Conservation (phyloP, 2,113 vertebrate genomes). For the Phoenicopterus ruber region DNA sequence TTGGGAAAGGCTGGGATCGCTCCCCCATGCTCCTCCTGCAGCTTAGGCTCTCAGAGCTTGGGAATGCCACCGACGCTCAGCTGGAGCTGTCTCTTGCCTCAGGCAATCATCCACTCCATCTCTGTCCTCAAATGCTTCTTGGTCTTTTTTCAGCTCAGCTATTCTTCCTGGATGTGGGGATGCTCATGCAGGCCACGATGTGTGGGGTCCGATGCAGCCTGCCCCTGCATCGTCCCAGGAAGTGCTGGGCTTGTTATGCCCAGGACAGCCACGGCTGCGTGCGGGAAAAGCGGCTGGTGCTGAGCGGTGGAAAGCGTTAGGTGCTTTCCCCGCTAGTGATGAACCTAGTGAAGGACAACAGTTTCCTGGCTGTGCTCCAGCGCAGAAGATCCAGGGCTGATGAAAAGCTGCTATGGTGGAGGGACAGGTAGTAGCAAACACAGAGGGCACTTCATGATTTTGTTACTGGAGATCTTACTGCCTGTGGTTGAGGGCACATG, state of each 20-base stretch:
- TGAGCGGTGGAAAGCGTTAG: accelerated
- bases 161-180: background rate
- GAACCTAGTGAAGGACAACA: background rate
- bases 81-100: background rate
- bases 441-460: background rate
- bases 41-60: background rate
- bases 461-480: background rate
- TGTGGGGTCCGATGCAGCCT: accelerated
- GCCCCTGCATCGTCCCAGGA: background rate
- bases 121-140: background rate
- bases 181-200: background rate
- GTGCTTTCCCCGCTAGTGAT: background rate
- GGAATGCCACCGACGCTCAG: background rate
- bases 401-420: background rate
- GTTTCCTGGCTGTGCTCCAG: background rate
- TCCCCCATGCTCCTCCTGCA: background rate
- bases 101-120: background rate
- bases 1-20: background rate
- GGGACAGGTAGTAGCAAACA: background rate
- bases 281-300: background rate
- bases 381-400: background rate
- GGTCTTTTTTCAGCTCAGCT: background rate
- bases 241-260: background rate
- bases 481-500: accelerated
- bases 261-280: accelerated